Conservation (phyloP, 2,113 vertebrate species). For the Plectropomus leopardus region DNA sequence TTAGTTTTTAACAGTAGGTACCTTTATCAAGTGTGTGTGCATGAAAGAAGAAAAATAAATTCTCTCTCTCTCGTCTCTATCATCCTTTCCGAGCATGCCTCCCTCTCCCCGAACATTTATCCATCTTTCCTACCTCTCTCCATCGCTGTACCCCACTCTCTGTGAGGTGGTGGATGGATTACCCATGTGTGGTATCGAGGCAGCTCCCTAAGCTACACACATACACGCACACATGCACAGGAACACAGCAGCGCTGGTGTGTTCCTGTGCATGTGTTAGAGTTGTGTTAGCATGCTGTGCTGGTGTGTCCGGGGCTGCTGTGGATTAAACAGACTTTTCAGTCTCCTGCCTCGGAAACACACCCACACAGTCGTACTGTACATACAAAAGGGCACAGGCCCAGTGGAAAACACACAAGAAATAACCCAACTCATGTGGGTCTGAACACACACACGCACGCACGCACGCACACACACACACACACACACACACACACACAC, state of each 20-base stretch:
- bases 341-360: slow-evolving; percentile 91
- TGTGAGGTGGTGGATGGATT: slow-evolving; percentile 71
- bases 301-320: slow-evolving; percentile 82
- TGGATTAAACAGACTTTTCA: slow-evolving; percentile 96
- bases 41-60: not conserved
- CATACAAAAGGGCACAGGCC: slow-evolving; percentile 66
- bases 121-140: slow-evolving; percentile 52
- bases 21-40: not conserved
- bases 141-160: slow-evolving; percentile 47
- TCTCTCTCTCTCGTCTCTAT: not conserved
- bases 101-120: slow-evolving; percentile 61
- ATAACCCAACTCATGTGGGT: slow-evolving; percentile 49
- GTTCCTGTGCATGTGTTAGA: slow-evolving; percentile 52
- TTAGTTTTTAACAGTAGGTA: not conserved
- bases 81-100: slow-evolving; percentile 17
- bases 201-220: slow-evolving; percentile 57
- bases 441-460: slow-evolving; percentile 8
- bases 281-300: slow-evolving; percentile 92
- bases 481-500: not conserved
- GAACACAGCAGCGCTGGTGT: slow-evolving; percentile 22
- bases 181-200: slow-evolving; percentile 69
- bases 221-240: slow-evolving; percentile 23
- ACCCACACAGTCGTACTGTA: slow-evolving; percentile 87
- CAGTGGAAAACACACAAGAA: slow-evolving; percentile 48
- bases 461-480: slow-evolving; percentile 33